phyloP scores from a whole-genome alignment of 2,888 invertebrate genomes.

The Nysson spinosus region DNA sequence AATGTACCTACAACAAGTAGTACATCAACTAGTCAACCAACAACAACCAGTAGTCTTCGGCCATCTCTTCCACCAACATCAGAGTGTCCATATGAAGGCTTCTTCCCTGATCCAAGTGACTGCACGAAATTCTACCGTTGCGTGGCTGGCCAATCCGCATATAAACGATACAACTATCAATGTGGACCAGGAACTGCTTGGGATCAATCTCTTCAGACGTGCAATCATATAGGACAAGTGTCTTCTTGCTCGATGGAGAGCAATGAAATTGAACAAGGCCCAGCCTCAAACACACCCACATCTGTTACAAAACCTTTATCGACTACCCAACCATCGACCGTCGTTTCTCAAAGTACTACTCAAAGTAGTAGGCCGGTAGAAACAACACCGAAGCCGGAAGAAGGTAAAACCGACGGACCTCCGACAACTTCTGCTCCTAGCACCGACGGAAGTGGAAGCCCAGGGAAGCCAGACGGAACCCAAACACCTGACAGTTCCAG shows the following conservation, averaged over 20 bases:
- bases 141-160: conserved; percentile 81
- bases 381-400: conserved; percentile 1
- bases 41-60: neutral
- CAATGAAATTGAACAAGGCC: conserved; percentile 38
- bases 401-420: conserved; percentile 7
- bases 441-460: neutral
- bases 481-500: conserved; percentile 26
- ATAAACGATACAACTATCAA: conserved; percentile 83
- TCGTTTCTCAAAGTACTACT: too few species aligned
- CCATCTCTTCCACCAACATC: conserved; percentile 11
- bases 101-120: conserved; percentile 83
- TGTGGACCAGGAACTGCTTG: conserved; percentile 89
- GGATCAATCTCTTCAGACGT: conserved; percentile 84
- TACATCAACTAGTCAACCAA: neutral
- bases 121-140: conserved; percentile 89
- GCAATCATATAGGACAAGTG: conserved; percentile 81
- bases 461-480: conserved; percentile 2
- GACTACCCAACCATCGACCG: neutral
- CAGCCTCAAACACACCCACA: conserved; percentile 26
- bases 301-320: conserved; percentile 1
- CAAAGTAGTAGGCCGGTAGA: conserved; percentile 15
- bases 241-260: conserved; percentile 53
- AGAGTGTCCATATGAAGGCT: conserved; percentile 81
- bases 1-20: too few species aligned
- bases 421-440: neutral